Percentiles rank a stretch among this genome's conserved stretches.
Conservation (phyloP, 1,140 invertebrate species). For the Musca vetustissima region DNA sequence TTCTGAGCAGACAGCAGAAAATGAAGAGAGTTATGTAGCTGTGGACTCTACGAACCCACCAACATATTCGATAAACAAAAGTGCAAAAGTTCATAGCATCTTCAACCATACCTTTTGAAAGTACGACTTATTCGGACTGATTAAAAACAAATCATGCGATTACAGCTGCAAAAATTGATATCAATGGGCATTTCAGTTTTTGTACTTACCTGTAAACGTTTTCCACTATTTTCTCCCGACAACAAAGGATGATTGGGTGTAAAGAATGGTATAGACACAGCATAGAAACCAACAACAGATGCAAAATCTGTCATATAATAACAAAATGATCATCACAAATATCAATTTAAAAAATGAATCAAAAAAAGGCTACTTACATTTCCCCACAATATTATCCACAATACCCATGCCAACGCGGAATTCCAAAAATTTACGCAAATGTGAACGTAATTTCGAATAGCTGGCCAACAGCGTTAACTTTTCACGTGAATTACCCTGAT, state of each 20-base stretch:
- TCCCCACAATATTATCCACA: slow-evolving; percentile 93
- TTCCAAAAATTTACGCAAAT: slow-evolving; percentile 86
- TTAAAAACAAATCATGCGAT: too few relatives aligned
- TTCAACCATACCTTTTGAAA: too few relatives aligned
- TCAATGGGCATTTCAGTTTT: too few relatives aligned
- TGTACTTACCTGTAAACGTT: slow-evolving; percentile 67
- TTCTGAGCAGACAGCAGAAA: too few relatives aligned
- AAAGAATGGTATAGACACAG: slow-evolving; percentile 93
- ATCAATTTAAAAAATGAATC: slow-evolving; percentile 6
- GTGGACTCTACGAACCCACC: too few relatives aligned
- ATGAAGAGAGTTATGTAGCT: too few relatives aligned
- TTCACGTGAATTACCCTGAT: slow-evolving; percentile 88
- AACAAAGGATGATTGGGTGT: slow-evolving; percentile 67
- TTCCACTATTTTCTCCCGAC: slow-evolving; percentile 64
- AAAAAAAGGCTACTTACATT: slow-evolving; percentile 71
- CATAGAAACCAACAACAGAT: slow-evolving; percentile 91
- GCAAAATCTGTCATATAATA: slow-evolving; percentile 74
- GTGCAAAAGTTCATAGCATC: too few relatives aligned
- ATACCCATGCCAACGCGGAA: slow-evolving; percentile 93
- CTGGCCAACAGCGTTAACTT: slow-evolving; percentile 84
- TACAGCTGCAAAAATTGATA: too few relatives aligned
- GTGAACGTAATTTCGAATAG: slow-evolving; percentile 86
- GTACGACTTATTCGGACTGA: too few relatives aligned
- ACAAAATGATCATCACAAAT: not conserved
- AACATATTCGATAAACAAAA: too few relatives aligned